Base-by-base conservation (phyloP, 2,113 vertebrate species). In the Salvelinus alpinus region DNA sequence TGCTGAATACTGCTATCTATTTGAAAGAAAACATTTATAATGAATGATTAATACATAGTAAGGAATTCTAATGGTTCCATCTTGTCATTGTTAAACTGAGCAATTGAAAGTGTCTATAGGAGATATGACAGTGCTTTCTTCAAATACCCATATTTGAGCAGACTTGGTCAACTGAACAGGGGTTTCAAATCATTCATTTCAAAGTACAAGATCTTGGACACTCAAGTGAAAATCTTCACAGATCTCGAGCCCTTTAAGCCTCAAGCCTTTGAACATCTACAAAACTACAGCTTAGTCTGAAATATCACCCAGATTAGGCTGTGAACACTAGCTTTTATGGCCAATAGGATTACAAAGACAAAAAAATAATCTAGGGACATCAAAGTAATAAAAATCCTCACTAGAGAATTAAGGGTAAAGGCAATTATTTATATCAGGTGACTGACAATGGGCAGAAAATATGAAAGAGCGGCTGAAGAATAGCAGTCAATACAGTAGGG, bases 21-120 rank as follows among this genome's bases (percentile, higher is more conserved):
- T 75, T 85, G 67, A 25, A 9, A 57, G 64, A 20, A 78, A 72
- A n/a, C 5, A 64, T 64, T 24, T 34, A 34, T 34, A 34, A 34
- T 34, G 0, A 64, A 4, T 22, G 13, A 64, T 72, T 54, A 75
- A 70, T 74, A 74, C 74, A 18, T n/a, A 59, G 69, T 60, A 14
- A 25, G 71, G 65, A 77, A 65, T 60, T 79, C 44, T 75, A 34
- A 79, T 48, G 57, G 73, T 34, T 72, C 59, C 86, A 75, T 44
- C 8, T 44, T 11, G 38, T 44, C 9, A 44, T 44, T 12, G 38
- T 44, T 44, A 9, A 44, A 44, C 38, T 44, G 38, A 44, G 11
- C 38, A 44, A 44, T 51, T 68, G 24, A 78, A 74, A 71, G 12
- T 27, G 64, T 57, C 16, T 6, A 14, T n/a, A 44, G 38, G 38